phyloP scores from a whole-genome alignment of 2,888 invertebrate genomes.

The Agrotis ipsilon region DNA sequence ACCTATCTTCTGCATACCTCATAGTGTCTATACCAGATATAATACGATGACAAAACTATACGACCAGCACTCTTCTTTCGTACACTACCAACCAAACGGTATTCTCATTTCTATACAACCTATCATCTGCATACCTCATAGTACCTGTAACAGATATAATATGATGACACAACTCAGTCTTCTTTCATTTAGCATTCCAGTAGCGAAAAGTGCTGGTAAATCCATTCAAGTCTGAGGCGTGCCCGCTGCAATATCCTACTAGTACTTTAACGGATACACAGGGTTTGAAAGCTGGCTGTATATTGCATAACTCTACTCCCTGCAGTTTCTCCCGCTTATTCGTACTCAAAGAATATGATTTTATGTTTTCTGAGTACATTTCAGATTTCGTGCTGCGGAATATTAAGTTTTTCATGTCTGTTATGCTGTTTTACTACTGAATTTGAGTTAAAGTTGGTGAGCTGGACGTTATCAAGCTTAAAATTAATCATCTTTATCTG shows the following conservation, averaged over 20 bases:
- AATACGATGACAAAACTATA: no score
- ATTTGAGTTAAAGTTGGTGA: neutral
- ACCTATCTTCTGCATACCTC: no score
- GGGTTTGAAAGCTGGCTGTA: conserved; percentile 33
- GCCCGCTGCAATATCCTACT: conserved; percentile 59
- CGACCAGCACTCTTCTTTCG: no score
- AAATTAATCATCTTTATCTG: no score
- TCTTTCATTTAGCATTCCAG: conserved; percentile 50
- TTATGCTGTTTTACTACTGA: conserved; percentile 12
- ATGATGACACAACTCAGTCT: neutral
- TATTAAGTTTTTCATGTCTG: conserved; percentile 36
- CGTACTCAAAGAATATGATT: conserved; percentile 49
- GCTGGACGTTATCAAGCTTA: no score
- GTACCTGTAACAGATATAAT: neutral
- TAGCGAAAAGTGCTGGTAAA: conserved; percentile 51
- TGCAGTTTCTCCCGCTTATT: conserved; percentile 46
- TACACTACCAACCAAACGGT: neutral
- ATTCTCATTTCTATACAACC: neutral
- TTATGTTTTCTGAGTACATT: conserved; percentile 43
- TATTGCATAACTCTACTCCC: conserved; percentile 43
- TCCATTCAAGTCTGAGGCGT: conserved; percentile 61
- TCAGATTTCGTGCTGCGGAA: conserved; percentile 32
- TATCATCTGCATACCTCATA: neutral
- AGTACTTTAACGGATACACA: conserved; percentile 25
- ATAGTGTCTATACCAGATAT: no score